Percentiles rank a stretch among this genome's conserved stretches.
These are phyloP conservation scores for Lepilemur septentrionalis DNA, from an alignment of 2,797 vertebrate species.

Conservation along the genomic window DNA sequence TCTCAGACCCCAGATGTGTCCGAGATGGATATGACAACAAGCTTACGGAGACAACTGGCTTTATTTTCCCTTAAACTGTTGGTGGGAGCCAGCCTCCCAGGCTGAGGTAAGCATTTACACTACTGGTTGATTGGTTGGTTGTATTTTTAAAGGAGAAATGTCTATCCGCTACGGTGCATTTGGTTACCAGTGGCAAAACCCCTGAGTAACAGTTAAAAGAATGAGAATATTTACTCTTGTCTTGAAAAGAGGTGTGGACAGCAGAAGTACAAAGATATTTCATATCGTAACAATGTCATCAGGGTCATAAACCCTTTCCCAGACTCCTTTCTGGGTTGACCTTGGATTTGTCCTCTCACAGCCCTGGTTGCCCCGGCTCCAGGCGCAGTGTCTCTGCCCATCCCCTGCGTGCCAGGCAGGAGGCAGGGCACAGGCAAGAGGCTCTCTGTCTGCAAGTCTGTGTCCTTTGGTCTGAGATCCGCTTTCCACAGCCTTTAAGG, in stretches of 20 bases:
- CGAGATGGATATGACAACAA: fast-evolving
- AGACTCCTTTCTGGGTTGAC: not conserved
- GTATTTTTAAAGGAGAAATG: not conserved
- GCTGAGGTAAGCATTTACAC: not conserved
- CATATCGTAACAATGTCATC: no score
- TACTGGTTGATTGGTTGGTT: fast-evolving
- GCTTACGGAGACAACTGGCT: not conserved
- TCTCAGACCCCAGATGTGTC: not conserved
- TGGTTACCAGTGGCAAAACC: not conserved
- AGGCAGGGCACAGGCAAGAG: not conserved
- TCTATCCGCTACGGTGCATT: not conserved
- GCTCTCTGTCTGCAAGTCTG: not conserved
- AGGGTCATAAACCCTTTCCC: not conserved
- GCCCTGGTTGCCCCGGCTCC: not conserved
- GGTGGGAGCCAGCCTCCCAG: not conserved
- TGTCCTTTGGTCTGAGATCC: not conserved
- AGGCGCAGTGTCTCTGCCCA: fast-evolving
- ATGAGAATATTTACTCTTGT: not conserved
- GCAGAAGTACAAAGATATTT: not conserved
- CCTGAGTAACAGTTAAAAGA: not conserved
- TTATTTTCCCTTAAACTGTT: no score
- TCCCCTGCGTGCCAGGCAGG: not conserved
- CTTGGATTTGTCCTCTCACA: not conserved
- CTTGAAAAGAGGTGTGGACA: not conserved
- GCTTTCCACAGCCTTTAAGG: not conserved